phyloP scores from a whole-genome alignment of 2,113 vertebrate species.

The Hyaena hyaena region DNA sequence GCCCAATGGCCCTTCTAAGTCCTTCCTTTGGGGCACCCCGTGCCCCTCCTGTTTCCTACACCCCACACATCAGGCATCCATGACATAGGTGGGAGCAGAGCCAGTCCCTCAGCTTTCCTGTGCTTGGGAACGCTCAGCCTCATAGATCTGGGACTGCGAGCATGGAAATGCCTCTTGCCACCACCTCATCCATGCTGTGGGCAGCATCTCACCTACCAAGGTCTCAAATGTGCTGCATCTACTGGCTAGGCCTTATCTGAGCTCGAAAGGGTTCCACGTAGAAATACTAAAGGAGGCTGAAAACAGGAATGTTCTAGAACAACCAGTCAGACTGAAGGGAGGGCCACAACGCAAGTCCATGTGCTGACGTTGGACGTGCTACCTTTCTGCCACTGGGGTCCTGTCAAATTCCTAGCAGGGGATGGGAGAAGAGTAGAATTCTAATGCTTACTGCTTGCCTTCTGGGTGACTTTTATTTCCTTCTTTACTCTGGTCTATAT shows the following conservation, averaged over 20 bases:
- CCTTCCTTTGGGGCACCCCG: background rate
- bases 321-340: background rate
- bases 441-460: background rate
- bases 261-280: background rate
- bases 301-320: background rate
- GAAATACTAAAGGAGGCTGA: background rate
- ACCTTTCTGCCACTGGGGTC: background rate
- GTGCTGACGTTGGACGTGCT: background rate
- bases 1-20: background rate
- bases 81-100: background rate
- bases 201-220: background rate
- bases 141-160: background rate
- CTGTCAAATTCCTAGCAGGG: background rate
- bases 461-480: background rate
- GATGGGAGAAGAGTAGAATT: background rate
- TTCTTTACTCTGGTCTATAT: background rate
- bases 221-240: too few species aligned
- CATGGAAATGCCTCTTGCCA: background rate
- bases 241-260: background rate
- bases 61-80: background rate
- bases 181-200: background rate
- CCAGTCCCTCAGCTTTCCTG: background rate
- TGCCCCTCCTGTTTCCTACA: background rate
- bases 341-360: background rate
- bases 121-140: background rate